Conservation (phyloP, 2,797 vertebrate genomes). For the Notoglanidium macrostoma region DNA sequence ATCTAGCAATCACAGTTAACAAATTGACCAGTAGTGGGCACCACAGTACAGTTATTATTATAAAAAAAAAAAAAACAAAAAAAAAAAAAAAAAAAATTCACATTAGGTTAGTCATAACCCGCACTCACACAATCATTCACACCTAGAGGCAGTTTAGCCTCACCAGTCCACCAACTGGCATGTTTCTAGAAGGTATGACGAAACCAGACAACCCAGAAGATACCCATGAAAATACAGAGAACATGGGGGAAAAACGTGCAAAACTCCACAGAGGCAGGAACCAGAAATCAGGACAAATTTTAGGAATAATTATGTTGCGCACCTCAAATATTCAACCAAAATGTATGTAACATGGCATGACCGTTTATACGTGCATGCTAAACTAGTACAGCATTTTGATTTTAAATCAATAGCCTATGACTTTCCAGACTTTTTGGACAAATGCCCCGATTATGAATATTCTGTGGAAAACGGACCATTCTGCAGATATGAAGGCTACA, state of each 20-base stretch:
- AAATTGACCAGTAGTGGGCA: constrained; percentile 69
- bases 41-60: constrained; percentile 47
- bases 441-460: not conserved
- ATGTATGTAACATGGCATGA: not conserved
- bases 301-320: too few relatives aligned
- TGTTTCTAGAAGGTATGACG: not conserved
- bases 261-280: not conserved
- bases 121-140: not conserved
- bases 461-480: not conserved
- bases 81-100: not conserved
- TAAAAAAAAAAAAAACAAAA: constrained; percentile 45
- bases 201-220: not conserved
- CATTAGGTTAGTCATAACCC: not conserved
- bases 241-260: not conserved
- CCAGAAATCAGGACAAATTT: not conserved
- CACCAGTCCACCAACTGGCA: not conserved
- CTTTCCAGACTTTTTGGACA: not conserved
- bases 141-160: not conserved
- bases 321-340: too few relatives aligned
- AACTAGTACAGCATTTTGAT: not conserved
- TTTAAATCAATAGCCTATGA: not conserved
- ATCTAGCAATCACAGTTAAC: not conserved
- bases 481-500: not conserved
- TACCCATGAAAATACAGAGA: not conserved
- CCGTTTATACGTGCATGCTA: not conserved